Base-by-base conservation (phyloP, 92 coral and sea anemone genomes). In the Palythoa caribaeorum region DNA sequence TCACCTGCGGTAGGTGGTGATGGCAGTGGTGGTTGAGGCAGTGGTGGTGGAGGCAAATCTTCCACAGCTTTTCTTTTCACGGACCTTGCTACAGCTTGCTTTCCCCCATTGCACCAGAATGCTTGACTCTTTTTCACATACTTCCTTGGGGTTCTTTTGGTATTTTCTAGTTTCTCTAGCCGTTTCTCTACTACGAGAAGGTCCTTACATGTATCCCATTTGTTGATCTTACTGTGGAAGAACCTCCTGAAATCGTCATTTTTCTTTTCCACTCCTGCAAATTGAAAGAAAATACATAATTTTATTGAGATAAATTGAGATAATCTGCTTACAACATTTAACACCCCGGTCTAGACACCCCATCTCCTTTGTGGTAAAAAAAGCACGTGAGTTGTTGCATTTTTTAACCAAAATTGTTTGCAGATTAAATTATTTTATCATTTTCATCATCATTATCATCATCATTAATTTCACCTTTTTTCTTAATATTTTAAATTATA, bases 81-180 rank as follows among this genome's bases (percentile, higher is more conserved):
- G 69, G 69, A 1, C 37, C 17, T 76, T 21, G 84, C 89, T 38
- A 47, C 38, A 35, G 71, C 39, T 47, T 87, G 89, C 38, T 87
- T 87, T 8, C 89, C 89, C 37, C 88, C 88, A 11, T 84, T 38
- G 50, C 50, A 52, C 88, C 88, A 84, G 71, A 84, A 84, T 37
- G 70, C 71, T 19, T 17, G 72, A 72, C 66, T n/a, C 38, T 54
- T 86, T 54, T 84, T 51, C 17, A 51, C 10, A 44, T 87, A 87
- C 44, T 87, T 37, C 0, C 84, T 2, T 13, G 85, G 84, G 55
- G 77, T 72, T 63, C 90, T 77, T 37, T 77, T 38, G 14, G 77
- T 14, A 35, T 7, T 60, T 13, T 5, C 38, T 12, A 87, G 68
- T 14, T 0, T 37, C 36, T 87, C 85, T 44, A 59, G 90, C 1